Base-by-base conservation (phyloP, 1,140 invertebrate species). In the Andrena cerasifolii region DNA sequence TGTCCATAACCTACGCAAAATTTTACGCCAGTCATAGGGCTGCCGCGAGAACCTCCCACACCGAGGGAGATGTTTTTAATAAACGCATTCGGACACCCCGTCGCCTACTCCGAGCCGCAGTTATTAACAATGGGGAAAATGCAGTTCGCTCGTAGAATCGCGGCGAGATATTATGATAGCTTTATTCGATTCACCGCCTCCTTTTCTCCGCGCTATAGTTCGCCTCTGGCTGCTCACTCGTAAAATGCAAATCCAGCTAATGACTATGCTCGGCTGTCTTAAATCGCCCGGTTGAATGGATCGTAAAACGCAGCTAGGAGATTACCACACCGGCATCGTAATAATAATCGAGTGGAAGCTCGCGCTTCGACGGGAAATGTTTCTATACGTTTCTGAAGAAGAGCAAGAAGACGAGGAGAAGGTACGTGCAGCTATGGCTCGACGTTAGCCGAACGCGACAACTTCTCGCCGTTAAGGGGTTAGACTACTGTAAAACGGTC, bases 181-280 rank as follows among this genome's bases (percentile, higher is more conserved):
- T 73, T 5, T 3, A 40, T 61, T 58, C 61, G 63, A 66, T 56
- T 68, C 26, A 5, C 18, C 51, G 63, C 43, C 36, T n/a, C 14
- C 36, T 28, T 54, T 80, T 59, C 45, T 10, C 12, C 18, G 54
- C 45, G 31, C 54, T 63, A 54, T 62, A 67, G 43, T 71, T 62
- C 65, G 40, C 59, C 72, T 79, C 58, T 68, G 45, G 40, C 75
- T 65, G 79, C 67, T 87, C 83, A 88, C 83, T 90, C 89, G 86
- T 91, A 91, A 90, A 91, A 90, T 90, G 89, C 88, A 90, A 91
- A 90, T 90, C 67, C 78, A 28, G 67, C 78, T 89, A 89, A 90
- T 82, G 82, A 67, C 61, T 68, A 75, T 84, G 78, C 76, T 79
- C 78, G 80, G 79, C 66, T 82, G 80, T 80, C 86, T 47, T 80